Base-by-base conservation (phyloP, 1,140 invertebrate species). In the Antheraea pernyi region DNA sequence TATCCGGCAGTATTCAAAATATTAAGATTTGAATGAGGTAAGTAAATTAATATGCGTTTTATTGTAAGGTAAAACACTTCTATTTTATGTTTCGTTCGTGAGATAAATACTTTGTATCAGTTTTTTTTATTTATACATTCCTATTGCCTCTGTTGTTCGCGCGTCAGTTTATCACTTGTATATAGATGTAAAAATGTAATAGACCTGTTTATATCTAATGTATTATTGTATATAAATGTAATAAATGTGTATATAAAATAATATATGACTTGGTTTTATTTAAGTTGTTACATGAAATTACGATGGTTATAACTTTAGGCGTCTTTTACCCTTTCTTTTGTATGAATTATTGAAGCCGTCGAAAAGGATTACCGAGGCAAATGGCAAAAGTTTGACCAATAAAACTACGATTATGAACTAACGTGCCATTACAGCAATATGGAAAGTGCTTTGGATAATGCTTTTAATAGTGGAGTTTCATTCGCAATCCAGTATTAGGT, bases 211-310 rank as follows among this genome's bases (percentile, higher is more conserved):
- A 82, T 86, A 88, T 77, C 46, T 79, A 83, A 82, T 85, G 76
- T 88, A 86, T 82, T 84, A 78, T 84, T 87, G 85, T 88, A 89
- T 86, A 75, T 83, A 81, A 80, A 53, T 89, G 82, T 86, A 88
- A 89, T 91, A 88, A 89, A 89, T 85, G 83, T 89, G 85, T 88
- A 89, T 79, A 89, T 81, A 86, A 81, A 76, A 73, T 66, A 48
- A 19, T 37, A 53, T 60, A 70, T 61, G 9, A 53, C 46, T 22
- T 61, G 19, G 42, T 76, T 67, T 70, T 46, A 46, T 65, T 65
- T 65, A 19, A n/a, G 16, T n/a, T 37, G 8, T 37, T 30, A 61
- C 7, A 42, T 9, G 8, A 46, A 22, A 16, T 22, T 30, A 61
- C 8, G 60, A 7, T 30, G 19, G 13, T 53, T 53, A 53, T 53